Conservation (phyloP, 2,113 vertebrate genomes). For the Acrocephalus arundinaceus region DNA sequence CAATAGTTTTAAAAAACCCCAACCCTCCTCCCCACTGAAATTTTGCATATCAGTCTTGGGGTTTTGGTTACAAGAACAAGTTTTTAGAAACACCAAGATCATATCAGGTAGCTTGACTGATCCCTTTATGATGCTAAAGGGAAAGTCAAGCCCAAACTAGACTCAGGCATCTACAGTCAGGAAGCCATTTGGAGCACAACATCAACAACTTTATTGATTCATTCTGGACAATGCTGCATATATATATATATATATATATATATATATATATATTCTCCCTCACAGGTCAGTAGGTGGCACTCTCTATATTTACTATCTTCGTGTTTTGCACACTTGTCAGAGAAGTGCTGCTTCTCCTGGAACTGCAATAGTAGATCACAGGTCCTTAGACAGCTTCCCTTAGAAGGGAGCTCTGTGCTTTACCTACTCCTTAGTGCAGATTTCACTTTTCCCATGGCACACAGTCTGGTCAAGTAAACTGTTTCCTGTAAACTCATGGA, state of each 20-base stretch:
- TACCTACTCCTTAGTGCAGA: not conserved
- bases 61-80: not conserved
- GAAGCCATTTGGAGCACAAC: not conserved
- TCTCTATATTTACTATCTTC: slow-evolving; percentile 60
- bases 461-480: not conserved
- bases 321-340: not conserved
- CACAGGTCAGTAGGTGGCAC: slow-evolving; percentile 65
- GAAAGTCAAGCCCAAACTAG: not conserved
- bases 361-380: not conserved
- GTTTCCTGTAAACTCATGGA: not conserved
- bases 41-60: not conserved
- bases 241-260: not conserved
- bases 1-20: not conserved
- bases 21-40: not conserved
- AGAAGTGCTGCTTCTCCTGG: not conserved
- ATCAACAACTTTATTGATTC: not conserved
- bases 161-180: not conserved
- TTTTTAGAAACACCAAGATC: not conserved
- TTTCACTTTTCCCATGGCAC: not conserved
- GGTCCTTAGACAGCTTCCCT: not conserved
- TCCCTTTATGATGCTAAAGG: not conserved
- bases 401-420: not conserved
- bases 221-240: not conserved
- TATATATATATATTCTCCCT: not conserved
- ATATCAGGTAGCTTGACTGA: not conserved